Evolutionary conservation across 2,113 vertebrate genomes (phyloP).

Genomic region (Stictonetta naevosa): DNA sequence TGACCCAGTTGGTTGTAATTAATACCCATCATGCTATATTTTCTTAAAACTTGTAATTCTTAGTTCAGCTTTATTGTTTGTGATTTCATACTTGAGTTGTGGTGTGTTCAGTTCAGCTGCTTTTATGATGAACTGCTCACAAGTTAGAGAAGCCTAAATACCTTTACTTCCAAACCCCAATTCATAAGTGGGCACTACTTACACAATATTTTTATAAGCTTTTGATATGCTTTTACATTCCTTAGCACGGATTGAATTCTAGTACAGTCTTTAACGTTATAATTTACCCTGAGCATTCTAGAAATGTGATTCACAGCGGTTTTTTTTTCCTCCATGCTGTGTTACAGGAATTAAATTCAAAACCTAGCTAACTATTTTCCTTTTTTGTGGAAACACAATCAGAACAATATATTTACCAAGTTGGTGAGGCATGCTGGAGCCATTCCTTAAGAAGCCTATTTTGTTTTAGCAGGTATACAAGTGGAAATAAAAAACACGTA

Average conservation of each 20-base stretch:
- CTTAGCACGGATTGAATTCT: not conserved
- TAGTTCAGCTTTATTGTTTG: not conserved
- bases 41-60: not conserved
- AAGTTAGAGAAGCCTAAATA: not conserved
- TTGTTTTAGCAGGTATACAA: not conserved
- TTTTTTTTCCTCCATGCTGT: not conserved
- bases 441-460: not conserved
- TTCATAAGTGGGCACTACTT: not conserved
- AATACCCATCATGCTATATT: fast-evolving
- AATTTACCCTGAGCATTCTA: not conserved
- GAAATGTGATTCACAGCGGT: not conserved
- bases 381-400: not conserved
- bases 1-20: not conserved
- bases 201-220: not conserved
- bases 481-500: not conserved
- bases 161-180: not conserved
- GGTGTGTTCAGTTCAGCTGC: not conserved
- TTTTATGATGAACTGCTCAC: not conserved
- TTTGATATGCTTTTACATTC: not conserved
- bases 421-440: not conserved
- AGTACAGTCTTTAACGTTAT: not conserved
- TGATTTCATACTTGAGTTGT: not conserved
- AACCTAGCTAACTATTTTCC: not conserved
- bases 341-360: not conserved
- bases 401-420: not conserved